Base-by-base conservation (phyloP, 2,888 invertebrate genomes). In the Pediacus dermestoides region DNA sequence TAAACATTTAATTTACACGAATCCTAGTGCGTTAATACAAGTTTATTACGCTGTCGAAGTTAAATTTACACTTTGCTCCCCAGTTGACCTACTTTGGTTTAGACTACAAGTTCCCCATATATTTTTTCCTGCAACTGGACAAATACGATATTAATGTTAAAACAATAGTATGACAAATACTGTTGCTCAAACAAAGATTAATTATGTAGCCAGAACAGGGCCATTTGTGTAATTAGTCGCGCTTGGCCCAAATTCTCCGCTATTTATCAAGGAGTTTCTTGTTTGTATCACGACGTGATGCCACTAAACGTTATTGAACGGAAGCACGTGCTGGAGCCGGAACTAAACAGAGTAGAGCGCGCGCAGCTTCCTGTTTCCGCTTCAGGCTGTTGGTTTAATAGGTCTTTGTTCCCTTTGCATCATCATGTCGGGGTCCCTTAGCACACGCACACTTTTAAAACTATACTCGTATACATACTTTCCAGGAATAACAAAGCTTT, bases 301-400 rank as follows among this genome's bases (percentile, higher is more conserved):
- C 38, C 48, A 44, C 44, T 49, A 49, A 49, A 49, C 40, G 46
- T 48, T 55, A 54, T 55, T 54, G 55, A 57, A 49, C 57, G 57
- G 58, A 57, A 58, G 53, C 58, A 58, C 58, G 58, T 58, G 58
- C 53, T 47, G 39, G 46, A 48, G 39, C 51, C 52, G 54, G 55
- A 53, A 53, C 49, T 51, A 46, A 55, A 52, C 50, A 51, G 43
- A 42, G 55, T 53, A 55, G 52, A 46, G 46, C 39, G 25, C 41
- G 42, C 47, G 45, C 49, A 33, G 34, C 36, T 44, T 44, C 46
- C 48, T 34, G 39, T 34, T 36, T 44, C 46, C 34, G 48, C 47
- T 50, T 22, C 36, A 31, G 40, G 43, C 44, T 38, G 44, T 44
- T 30, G 39, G 39, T 37, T 42, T 44, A 48, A 48, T 44, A 44